These are phyloP conservation scores for Aldabrachelys gigantea DNA, from an alignment of 2,113 vertebrate species.

Conservation along the genomic window DNA sequence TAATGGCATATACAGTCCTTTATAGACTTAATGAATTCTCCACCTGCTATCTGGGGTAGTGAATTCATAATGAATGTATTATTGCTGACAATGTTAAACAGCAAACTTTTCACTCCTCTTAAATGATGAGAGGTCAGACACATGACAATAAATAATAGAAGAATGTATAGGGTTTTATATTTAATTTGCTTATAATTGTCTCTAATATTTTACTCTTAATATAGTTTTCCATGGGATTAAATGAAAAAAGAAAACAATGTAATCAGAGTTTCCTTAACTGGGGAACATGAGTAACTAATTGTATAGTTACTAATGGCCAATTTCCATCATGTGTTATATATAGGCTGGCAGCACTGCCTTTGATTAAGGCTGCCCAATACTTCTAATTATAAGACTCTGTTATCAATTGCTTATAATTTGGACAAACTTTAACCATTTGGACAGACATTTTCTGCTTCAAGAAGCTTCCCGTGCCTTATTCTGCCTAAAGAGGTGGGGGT, in stretches of 20 bases:
- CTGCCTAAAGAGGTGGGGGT: neutral
- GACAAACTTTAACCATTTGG: neutral
- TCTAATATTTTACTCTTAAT: neutral
- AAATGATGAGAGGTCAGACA: neutral
- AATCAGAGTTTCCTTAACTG: neutral
- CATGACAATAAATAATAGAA: neutral
- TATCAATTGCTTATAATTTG: neutral
- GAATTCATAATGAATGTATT: neutral
- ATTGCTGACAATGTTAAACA: neutral
- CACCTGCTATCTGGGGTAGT: neutral
- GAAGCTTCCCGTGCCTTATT: neutral
- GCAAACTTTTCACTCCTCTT: neutral
- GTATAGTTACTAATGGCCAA: neutral
- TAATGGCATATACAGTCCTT: conserved; percentile 4
- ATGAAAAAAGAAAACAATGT: neutral
- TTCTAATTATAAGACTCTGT: neutral
- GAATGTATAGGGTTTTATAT: neutral
- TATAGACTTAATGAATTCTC: neutral
- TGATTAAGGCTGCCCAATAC: neutral
- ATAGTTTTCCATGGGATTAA: neutral
- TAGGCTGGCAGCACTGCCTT: neutral
- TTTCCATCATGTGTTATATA: neutral
- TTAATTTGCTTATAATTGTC: conserved; percentile 17
- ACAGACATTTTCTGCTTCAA: neutral
- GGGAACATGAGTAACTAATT: too few species aligned